A percentile compares a stretch with the other conserved stretches of the same genome.
phyloP scores from a whole-genome alignment of 2,888 invertebrate species.

The Mesoligia furuncula region DNA sequence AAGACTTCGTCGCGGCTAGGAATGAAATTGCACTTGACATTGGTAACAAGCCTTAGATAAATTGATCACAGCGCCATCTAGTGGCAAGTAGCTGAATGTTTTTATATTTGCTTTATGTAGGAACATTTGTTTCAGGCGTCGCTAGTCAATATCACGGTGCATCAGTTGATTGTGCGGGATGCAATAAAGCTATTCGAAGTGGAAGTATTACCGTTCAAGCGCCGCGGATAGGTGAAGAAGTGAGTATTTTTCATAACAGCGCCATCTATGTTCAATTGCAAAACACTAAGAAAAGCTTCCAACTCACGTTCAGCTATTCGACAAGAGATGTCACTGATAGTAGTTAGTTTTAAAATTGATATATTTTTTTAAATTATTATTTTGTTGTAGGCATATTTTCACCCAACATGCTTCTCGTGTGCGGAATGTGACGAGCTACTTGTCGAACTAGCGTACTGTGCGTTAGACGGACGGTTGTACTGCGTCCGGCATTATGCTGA shows the following conservation, averaged over 20 bases:
- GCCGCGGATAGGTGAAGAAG: slow-evolving; percentile 94
- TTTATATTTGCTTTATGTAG: slow-evolving; percentile 47
- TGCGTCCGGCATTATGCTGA: slow-evolving; percentile 99
- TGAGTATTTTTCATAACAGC: slow-evolving; percentile 68
- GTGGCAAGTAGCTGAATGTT: slow-evolving; percentile 64
- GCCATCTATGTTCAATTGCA: slow-evolving; percentile 36
- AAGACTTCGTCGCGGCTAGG: slow-evolving; percentile 98
- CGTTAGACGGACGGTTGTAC: slow-evolving; percentile 95
- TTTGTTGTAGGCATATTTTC: slow-evolving; percentile 92
- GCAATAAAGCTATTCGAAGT: slow-evolving; percentile 94
- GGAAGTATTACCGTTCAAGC: slow-evolving; percentile 96
- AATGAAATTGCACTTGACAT: slow-evolving; percentile 99
- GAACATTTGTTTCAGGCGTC: slow-evolving; percentile 83
- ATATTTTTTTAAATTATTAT: slow-evolving; percentile 1
- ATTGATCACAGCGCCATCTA: slow-evolving; percentile 71
- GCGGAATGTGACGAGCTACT: slow-evolving; percentile 96
- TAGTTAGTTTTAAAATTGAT: not conserved
- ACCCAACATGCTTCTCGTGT: slow-evolving; percentile 98
- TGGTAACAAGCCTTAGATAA: slow-evolving; percentile 87
- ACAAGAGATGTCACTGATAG: slow-evolving; percentile 68
- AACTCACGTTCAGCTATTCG: slow-evolving; percentile 58
- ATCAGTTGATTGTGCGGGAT: slow-evolving; percentile 94
- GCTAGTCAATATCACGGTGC: slow-evolving; percentile 91
- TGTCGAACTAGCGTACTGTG: slow-evolving; percentile 99
- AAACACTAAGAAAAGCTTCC: rapidly evolving